Conservation (phyloP, 1,140 invertebrate genomes). For the Drosophila tsacasi region DNA sequence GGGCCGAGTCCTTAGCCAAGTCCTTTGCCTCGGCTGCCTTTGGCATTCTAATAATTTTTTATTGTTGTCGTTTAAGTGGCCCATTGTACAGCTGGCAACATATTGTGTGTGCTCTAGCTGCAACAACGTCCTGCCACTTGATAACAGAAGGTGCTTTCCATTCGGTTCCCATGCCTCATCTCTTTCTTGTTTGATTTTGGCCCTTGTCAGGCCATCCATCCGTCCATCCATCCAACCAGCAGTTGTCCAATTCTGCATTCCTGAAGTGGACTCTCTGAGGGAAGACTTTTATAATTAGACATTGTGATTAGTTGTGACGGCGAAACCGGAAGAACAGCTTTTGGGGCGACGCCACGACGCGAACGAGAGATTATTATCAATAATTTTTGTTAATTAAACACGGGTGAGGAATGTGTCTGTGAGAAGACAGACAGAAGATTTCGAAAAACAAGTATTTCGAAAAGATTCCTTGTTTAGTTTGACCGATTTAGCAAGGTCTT, state of each 20-base stretch:
- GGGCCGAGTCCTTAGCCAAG: conserved; percentile 40
- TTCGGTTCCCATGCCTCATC: background rate
- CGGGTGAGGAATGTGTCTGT: conserved; percentile 11
- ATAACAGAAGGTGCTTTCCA: conserved; percentile 37
- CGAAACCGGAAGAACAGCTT: conserved; percentile 47
- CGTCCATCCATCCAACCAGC: conserved; percentile 21
- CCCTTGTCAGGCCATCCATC: background rate
- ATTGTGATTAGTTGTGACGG: conserved; percentile 29
- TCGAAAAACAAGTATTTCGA: background rate
- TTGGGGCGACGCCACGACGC: background rate
- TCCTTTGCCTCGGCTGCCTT: conserved; percentile 51
- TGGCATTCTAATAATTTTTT: conserved; percentile 81
- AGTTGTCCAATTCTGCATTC: conserved; percentile 43
- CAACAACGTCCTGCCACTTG: conserved; percentile 50
- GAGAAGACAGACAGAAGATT: background rate
- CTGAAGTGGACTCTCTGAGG: conserved; percentile 23
- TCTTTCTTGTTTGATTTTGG: conserved; percentile 25
- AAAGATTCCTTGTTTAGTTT: background rate
- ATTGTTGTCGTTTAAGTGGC: conserved; percentile 80
- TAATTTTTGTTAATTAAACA: conserved; percentile 30
- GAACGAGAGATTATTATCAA: conserved; percentile 21
- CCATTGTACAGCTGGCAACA: conserved; percentile 80
- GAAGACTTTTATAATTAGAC: conserved; percentile 50
- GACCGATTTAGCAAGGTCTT: background rate
- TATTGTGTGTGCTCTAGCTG: conserved; percentile 61